Evolutionary conservation across 2,888 invertebrate species (phyloP).

Genomic region (Pollenia griseotomentosa): DNA sequence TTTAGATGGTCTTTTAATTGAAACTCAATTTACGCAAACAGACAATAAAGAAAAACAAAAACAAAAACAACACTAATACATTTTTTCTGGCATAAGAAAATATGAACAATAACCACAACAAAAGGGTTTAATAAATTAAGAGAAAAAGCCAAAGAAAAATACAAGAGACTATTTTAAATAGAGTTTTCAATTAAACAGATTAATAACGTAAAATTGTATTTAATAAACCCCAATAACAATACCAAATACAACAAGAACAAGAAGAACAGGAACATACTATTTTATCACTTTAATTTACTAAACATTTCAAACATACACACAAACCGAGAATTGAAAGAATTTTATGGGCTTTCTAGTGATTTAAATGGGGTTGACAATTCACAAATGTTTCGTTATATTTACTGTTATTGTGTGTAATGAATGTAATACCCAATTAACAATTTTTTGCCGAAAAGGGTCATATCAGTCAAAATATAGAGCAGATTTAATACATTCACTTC

Average conservation of each 20-base stretch:
- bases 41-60: conserved; percentile 35
- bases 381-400: conserved; percentile 50
- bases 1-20: conserved; percentile 72
- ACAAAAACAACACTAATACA: conserved; percentile 19
- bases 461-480: too few relatives aligned
- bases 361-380: conserved; percentile 49
- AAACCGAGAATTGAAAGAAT: not conserved
- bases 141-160: conserved; percentile 25
- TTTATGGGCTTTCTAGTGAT: not conserved
- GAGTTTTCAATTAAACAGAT: conserved; percentile 72
- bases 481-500: too few relatives aligned
- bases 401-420: not conserved
- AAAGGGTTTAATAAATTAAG: conserved; percentile 53
- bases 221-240: conserved; percentile 56
- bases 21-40: conserved; percentile 71
- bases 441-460: too few relatives aligned
- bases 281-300: conserved; percentile 58
- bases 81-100: conserved; percentile 1
- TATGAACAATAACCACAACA: conserved; percentile 2
- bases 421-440: not conserved
- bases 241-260: conserved; percentile 12
- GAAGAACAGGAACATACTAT: conserved; percentile 26
- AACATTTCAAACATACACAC: conserved; percentile 6
- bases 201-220: conserved; percentile 69
- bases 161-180: conserved; percentile 53